phyloP scores from a whole-genome alignment of 2,888 invertebrate genomes.

The Hydroisotoma schaefferi region DNA sequence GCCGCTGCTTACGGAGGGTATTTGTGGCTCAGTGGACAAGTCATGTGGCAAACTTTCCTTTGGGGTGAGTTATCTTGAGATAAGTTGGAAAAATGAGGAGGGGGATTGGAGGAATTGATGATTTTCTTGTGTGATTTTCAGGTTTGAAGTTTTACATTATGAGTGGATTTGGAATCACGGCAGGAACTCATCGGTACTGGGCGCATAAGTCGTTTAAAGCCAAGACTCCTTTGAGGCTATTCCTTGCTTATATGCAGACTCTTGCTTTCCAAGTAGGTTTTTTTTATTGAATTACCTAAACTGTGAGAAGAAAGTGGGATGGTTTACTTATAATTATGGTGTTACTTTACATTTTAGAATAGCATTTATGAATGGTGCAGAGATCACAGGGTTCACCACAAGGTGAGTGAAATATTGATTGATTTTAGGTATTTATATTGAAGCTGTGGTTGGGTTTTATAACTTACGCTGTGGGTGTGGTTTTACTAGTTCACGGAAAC shows the following conservation, averaged over 20 bases:
- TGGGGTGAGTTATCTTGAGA: constrained; percentile 37
- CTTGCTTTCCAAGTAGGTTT: constrained; percentile 78
- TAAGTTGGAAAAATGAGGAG: no score
- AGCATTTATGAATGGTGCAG: constrained; percentile 82
- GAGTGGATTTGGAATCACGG: constrained; percentile 91
- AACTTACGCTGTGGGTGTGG: no score
- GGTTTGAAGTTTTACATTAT: constrained; percentile 71
- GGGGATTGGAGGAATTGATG: no score
- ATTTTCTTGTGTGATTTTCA: constrained; percentile 52
- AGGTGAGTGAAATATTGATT: constrained; percentile 52
- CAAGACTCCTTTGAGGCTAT: constrained; percentile 75
- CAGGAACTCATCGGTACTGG: constrained; percentile 95
- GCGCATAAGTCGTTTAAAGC: constrained; percentile 95
- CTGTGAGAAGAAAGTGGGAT: neutral
- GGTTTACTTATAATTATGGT: neutral
- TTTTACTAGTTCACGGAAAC: constrained; percentile 75
- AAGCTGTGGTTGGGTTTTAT: no score
- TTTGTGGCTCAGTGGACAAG: constrained; percentile 58
- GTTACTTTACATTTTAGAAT: constrained; percentile 59
- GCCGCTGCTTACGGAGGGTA: constrained; percentile 74
- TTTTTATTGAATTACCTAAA: neutral
- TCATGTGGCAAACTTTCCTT: constrained; percentile 45
- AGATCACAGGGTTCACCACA: constrained; percentile 71
- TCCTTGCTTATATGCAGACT: constrained; percentile 79
- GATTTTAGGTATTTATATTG: no score